Base-by-base conservation (phyloP, 2,797 vertebrate genomes). In the Sparus aurata region DNA sequence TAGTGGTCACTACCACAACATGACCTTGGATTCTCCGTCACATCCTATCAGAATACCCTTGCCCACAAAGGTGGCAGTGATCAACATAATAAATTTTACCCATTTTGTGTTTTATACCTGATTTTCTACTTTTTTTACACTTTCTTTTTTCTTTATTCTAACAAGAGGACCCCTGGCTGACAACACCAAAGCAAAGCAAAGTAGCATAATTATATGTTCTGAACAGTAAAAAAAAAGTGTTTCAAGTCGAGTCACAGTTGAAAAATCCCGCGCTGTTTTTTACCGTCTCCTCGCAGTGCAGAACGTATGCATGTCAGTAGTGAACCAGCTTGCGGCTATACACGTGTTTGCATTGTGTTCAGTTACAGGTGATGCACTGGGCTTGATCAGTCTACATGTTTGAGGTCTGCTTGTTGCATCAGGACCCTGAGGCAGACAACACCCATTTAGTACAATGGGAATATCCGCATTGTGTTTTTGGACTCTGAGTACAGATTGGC, bases 361-460 rank as follows among this genome's bases (percentile, higher is more conserved):
- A 53, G 3, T 30, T 25, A 16, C 64, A 60, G 49, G 15, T 58
- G 53, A 55, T n/a, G 20, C 53, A 23, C 4, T 17, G 11, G 38
- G 13, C 85, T 69, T 73, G 54, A 79, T 62, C 38, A 9, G 27
- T 80, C 61, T 30, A 1, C 25, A 5, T 50, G 46, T 76, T 38
- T 77, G 62, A 83, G 62, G 18, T 65, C 46, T 49, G 58, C 63
- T 70, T 61, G 69, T 80, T 70, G 23, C 50, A 74, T 74, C 53
- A 38, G 55, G 27, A 58, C 80, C 82, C 52, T 55, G 0, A 77
- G 73, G 85, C 78, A 79, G 79, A 81, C 73, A 76, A 45, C 62
- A 77, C 30, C 78, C 69, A 58, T 85, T 78, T 74, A 82, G 75
- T 62, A 74, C 55, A 73, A 71, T 27, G 68, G 55, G 59, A 79